Base-by-base conservation (phyloP, 2,113 vertebrate species). In the Chascanopsetta lugubris region DNA sequence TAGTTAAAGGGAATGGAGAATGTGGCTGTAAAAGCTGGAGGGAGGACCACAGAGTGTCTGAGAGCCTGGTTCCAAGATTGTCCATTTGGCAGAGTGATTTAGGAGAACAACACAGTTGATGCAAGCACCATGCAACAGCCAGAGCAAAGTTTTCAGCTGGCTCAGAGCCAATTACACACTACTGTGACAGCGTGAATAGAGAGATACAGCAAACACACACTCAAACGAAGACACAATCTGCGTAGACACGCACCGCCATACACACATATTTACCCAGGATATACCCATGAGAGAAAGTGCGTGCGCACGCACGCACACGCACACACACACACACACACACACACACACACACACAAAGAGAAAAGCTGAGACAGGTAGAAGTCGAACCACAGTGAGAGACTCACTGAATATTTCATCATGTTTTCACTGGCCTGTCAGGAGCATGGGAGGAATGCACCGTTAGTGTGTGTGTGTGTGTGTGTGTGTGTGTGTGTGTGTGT, bases 351-450 rank as follows among this genome's bases (percentile, higher is more conserved):
- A 74, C 22, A 21, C 50, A 18, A 3, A 1, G 3, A 54, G 55
- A 82, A 81, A 36, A 60, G 80, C 79, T 54, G 79, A 86, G 80
- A 79, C 79, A 86, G 83, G 81, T 85, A 79, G 69, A 80, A 67
- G 18, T 45, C 49, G 46, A 79, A 76, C 65, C 61, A 62, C 75
- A 54, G 72, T 17, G 74, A 34, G n/a, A 72, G 72, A 66, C 60
- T 60, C 58, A 22, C 70, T 89, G 83, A 89, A 91, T 91, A 85
- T 88, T 91, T 91, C 80, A 90, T 85, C 66, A 73, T 83, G 82
- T 87, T 89, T 89, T 75, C 69, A 74, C 82, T 80, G 77, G 85
- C 58, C 82, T 84, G 86, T 84, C 89, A 88, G 69, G 55, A 83
- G 62, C 17, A 6, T 20, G 32, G 13, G 38, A 61, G 72, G 59